Conservation (phyloP, 2,888 invertebrate species). For the Linnaemya vulpina region DNA sequence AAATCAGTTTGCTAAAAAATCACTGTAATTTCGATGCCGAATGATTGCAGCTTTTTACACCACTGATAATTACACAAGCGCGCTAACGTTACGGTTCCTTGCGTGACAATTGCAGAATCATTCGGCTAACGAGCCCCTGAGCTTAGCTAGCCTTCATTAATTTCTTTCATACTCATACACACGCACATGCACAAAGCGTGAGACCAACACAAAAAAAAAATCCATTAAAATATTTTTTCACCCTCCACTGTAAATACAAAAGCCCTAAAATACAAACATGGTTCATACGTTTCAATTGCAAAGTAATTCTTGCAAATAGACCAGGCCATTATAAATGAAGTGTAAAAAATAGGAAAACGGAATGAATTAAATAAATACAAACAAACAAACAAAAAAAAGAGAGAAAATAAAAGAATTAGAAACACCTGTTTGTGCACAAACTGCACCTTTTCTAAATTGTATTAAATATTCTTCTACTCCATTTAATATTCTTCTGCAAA, state of each 20-base stretch:
- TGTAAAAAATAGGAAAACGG: conserved; percentile 59
- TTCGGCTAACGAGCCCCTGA: no score
- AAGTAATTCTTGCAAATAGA: conserved; percentile 46
- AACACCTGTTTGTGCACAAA: conserved; percentile 12
- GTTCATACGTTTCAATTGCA: conserved; percentile 10
- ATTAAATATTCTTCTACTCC: conserved; percentile 40
- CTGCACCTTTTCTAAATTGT: conserved; percentile 34
- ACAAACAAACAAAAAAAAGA: background rate
- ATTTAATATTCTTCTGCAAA: conserved; percentile 19
- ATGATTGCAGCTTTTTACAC: no score
- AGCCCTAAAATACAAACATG: background rate
- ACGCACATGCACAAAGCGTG: background rate
- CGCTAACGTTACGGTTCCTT: no score
- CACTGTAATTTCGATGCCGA: no score
- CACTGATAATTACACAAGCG: no score
- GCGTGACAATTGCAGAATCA: no score
- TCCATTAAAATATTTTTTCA: background rate
- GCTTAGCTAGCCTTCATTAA: no score
- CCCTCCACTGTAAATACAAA: background rate
- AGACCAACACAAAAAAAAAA: background rate
- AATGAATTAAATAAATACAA: conserved; percentile 31
- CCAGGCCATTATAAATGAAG: conserved; percentile 65
- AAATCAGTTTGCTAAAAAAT: no score
- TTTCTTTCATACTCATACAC: no score
- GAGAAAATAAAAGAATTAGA: background rate